Conservation (phyloP, 2,888 invertebrate species). For the Plagodis pulveraria region DNA sequence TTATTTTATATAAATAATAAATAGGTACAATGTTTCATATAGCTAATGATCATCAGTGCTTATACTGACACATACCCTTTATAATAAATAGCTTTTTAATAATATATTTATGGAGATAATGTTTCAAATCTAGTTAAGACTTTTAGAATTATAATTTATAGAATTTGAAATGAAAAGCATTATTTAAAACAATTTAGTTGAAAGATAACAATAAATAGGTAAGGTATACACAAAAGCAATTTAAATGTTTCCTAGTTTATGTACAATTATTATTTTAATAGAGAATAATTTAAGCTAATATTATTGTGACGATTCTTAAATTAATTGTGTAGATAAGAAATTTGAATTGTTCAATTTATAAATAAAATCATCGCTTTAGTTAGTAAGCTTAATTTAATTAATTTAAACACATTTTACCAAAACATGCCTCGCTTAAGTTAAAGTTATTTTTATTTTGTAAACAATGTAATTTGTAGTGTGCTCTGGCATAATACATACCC, state of each 20-base stretch:
- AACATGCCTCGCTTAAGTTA: constrained; percentile 83
- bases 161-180: constrained; percentile 52
- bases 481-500: constrained; percentile 73
- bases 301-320: constrained; percentile 8
- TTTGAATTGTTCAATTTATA: neutral
- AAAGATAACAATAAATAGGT: constrained; percentile 33
- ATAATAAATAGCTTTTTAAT: constrained; percentile 30
- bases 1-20: too few relatives aligned
- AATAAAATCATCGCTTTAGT: constrained; percentile 42
- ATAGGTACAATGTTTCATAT: too few relatives aligned
- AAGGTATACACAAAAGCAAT: constrained; percentile 59
- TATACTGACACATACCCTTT: too few relatives aligned
- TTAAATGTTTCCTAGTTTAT: constrained; percentile 65
- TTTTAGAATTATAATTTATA: too few relatives aligned
- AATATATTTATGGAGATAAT: constrained; percentile 38
- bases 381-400: constrained; percentile 63
- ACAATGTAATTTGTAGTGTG: constrained; percentile 69
- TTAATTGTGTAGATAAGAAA: constrained; percentile 1
- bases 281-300: neutral
- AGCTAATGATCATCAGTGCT: too few relatives aligned
- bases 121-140: constrained; percentile 35
- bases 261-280: constrained; percentile 56
- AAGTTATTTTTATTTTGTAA: constrained; percentile 62
- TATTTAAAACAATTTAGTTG: constrained; percentile 21
- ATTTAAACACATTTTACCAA: constrained; percentile 81